Evolutionary conservation across 2,113 vertebrate species (phyloP), one percentile per base, ranked within the genome.

Genomic region (Fulmarus glacialis): DNA sequence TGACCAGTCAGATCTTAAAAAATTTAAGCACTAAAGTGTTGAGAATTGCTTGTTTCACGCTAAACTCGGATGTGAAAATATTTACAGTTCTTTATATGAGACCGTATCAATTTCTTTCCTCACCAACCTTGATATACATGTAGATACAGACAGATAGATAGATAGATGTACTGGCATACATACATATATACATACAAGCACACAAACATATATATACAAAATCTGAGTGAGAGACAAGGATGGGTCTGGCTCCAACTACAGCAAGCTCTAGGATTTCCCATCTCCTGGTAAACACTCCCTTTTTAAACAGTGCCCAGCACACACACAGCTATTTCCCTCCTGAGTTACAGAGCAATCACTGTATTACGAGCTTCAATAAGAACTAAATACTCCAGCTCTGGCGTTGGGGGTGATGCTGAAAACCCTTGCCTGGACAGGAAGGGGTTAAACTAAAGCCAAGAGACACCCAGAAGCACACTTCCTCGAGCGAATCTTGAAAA

Each of bases 121-220:
- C 64, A 68, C 8, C 53, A 59, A 34, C 10, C 18, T 18, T 68
- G 36, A n/a, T 38, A 53, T 17, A 42, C 5, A 24, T 7, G 4
- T 11, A 47, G 15, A 14, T 17, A 27, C 2, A 45, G 8, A 45
- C 1, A 36, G 8, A 38, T 4, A 43, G 29, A 8, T 2, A 47
- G 24, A 17, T 7, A 26, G 26, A 15, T 12, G 20, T 18, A 55
- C 11, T 26, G 45, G 20, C 29, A 66, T 40, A 42, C 3, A 8
- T 20, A 24, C 16, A 45, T 8, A 43, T 6, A 30, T 13, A 29
- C 0, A 24, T 4, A 22, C 2, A 14, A 12, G 45, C 38, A 82
- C 16, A 66, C 7, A 55, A 30, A 59, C 0, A 0, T 15, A 15
- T 11, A 20, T 8, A 38, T 5, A 18, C 7, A 60, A 58, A 66